Evolutionary conservation across 2,113 vertebrate genomes (phyloP).

Genomic region (Leptocoma aspasia): DNA sequence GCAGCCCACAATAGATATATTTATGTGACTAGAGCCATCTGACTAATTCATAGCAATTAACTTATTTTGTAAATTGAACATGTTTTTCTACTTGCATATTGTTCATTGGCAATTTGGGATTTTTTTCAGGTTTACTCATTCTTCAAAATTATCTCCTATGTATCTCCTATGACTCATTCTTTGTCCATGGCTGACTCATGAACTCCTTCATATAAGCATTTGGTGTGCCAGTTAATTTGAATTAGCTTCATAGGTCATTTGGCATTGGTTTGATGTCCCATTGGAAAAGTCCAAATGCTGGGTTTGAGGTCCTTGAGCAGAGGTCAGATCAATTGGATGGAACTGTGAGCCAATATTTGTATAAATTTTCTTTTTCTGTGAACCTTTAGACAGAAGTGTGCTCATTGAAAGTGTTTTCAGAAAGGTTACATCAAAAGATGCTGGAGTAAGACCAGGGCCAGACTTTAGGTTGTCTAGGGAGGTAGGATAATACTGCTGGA

Average conservation of each 20-base stretch:
- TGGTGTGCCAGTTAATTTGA: background rate
- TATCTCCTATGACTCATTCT: constrained; percentile 41
- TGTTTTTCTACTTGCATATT: constrained; percentile 43
- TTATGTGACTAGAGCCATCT: constrained; percentile 33
- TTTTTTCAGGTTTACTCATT: constrained; percentile 48
- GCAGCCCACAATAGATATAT: background rate
- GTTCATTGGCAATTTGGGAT: constrained; percentile 26
- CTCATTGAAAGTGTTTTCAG: background rate
- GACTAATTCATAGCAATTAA: constrained; percentile 45
- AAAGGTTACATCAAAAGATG: background rate
- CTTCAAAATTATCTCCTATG: constrained; percentile 20
- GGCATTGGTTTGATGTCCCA: background rate
- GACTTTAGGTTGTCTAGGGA: background rate
- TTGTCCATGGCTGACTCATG: constrained; percentile 27
- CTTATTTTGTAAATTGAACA: constrained; percentile 35
- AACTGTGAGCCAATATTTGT: background rate
- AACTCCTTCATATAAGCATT: background rate
- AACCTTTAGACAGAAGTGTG: background rate
- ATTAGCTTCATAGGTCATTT: background rate
- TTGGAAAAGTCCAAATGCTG: background rate
- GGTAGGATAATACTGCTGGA: background rate
- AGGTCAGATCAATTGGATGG: background rate
- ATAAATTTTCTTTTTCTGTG: background rate
- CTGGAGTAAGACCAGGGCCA: background rate
- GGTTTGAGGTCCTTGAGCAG: background rate